Evolutionary conservation across 1,140 invertebrate species (phyloP).

Genomic region (Sitophilus oryzae): DNA sequence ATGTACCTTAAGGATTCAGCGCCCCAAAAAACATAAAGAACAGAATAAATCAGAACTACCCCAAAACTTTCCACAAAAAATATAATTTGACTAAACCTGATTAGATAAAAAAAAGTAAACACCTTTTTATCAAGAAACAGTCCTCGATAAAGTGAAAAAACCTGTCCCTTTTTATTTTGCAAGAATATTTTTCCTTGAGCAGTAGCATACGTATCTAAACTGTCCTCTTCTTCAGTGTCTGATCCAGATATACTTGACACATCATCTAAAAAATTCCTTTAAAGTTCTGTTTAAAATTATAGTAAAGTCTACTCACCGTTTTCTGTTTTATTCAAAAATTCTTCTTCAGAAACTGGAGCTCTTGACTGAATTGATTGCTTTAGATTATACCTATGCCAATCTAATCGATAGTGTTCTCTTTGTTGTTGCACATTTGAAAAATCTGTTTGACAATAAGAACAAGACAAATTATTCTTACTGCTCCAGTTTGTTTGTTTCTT

Average conservation of each 20-base stretch:
- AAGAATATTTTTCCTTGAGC: constrained; percentile 68
- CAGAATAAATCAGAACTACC: no score
- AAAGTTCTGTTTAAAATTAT: neutral
- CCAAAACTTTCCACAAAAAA: no score
- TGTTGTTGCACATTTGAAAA: constrained; percentile 49
- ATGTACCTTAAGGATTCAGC: no score
- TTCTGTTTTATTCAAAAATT: constrained; percentile 34
- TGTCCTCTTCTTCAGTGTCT: constrained; percentile 53
- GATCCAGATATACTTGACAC: constrained; percentile 73
- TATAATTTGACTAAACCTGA: neutral
- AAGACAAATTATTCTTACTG: constrained; percentile 46
- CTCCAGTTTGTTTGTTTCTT: no score
- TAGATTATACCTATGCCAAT: constrained; percentile 71
- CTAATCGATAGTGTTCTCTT: constrained; percentile 59
- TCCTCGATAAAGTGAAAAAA: constrained; percentile 63
- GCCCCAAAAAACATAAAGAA: no score
- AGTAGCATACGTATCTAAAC: constrained; percentile 51
- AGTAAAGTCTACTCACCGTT: constrained; percentile 21
- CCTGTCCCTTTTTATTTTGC: constrained; percentile 57
- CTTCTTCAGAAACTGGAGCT: constrained; percentile 52
- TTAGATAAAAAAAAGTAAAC: constrained; percentile 11
- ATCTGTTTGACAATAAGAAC: constrained; percentile 50
- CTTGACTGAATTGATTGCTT: constrained; percentile 56
- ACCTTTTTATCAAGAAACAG: constrained; percentile 63
- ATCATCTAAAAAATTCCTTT: constrained; percentile 50